Evolutionary conservation across 2,888 invertebrate genomes (phyloP).

Genomic region (Megaustenia siamemsis): DNA sequence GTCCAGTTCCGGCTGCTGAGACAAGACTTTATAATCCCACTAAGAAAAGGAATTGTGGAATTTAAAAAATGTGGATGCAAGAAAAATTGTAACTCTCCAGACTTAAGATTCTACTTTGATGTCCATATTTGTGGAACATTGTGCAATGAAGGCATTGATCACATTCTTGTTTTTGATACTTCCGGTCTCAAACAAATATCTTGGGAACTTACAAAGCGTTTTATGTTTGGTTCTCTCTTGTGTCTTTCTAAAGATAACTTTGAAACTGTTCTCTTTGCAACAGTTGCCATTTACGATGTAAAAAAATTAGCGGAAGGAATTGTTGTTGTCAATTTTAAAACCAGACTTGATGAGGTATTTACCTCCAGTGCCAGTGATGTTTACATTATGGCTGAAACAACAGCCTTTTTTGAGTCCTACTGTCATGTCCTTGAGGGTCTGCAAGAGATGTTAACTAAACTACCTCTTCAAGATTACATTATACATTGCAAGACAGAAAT

Average conservation of each 20-base stretch:
- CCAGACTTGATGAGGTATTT: slow-evolving; percentile 48
- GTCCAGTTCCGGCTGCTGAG: slow-evolving; percentile 87
- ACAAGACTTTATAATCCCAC: slow-evolving; percentile 89
- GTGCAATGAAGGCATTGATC: slow-evolving; percentile 77
- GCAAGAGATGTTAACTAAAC: slow-evolving; percentile 81
- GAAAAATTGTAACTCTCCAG: slow-evolving; percentile 17
- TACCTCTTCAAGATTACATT: slow-evolving; percentile 62
- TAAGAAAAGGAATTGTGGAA: slow-evolving; percentile 85
- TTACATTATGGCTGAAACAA: slow-evolving; percentile 87
- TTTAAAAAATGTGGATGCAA: slow-evolving; percentile 76
- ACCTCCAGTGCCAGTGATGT: slow-evolving; percentile 49
- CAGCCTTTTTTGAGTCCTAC: slow-evolving; percentile 91
- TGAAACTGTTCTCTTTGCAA: slow-evolving; percentile 85
- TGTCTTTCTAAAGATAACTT: slow-evolving; percentile 84
- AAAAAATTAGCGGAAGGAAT: slow-evolving; percentile 69
- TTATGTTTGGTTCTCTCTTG: slow-evolving; percentile 29
- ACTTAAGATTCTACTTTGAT: slow-evolving; percentile 63
- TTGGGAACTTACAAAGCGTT: slow-evolving; percentile 35
- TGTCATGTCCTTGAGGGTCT: slow-evolving; percentile 87
- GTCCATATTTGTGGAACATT: slow-evolving; percentile 70
- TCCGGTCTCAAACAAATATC: slow-evolving; percentile 2
- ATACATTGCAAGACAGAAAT: slow-evolving; percentile 63
- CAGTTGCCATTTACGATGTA: slow-evolving; percentile 79
- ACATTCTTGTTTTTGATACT: slow-evolving; percentile 66
- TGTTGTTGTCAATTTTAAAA: slow-evolving; percentile 67